Percentiles rank a stretch among this genome's conserved stretches.
phyloP scores from a whole-genome alignment of 2,888 invertebrate genomes.

The Pyrrhosoma nymphula region DNA sequence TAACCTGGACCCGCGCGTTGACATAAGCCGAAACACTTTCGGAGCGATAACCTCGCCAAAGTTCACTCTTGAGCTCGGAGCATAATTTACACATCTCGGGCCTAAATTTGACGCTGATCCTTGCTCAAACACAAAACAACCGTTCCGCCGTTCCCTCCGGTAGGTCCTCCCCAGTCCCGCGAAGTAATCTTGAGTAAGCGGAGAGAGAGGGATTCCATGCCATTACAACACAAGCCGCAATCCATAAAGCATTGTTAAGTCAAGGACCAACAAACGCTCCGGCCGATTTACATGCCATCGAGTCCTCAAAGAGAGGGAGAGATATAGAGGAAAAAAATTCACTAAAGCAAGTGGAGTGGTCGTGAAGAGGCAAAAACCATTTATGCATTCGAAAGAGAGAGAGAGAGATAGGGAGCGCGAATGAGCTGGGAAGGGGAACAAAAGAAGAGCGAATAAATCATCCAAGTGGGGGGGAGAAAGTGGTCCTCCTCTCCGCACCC shows the following conservation, averaged over 20 bases:
- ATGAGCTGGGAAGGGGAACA: background rate
- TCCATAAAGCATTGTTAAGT: constrained; percentile 11
- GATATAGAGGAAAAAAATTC: background rate
- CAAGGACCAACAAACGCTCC: constrained; percentile 7
- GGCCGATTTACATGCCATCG: background rate
- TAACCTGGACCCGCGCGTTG: background rate
- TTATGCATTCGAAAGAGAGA: constrained; percentile 4
- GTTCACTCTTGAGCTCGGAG: background rate
- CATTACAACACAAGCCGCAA: constrained; percentile 22
- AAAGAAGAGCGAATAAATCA: constrained; percentile 8
- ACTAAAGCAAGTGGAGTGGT: background rate
- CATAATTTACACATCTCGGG: constrained; percentile 31
- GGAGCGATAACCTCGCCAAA: background rate
- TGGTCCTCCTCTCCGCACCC: background rate
- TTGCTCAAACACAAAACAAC: background rate
- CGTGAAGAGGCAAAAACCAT: background rate
- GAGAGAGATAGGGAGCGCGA: background rate
- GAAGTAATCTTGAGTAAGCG: constrained; percentile 1
- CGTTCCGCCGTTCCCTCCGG: no score
- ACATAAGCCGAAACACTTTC: background rate
- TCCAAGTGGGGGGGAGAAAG: background rate
- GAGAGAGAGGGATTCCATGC: background rate
- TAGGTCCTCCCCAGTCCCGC: background rate
- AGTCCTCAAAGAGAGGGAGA: background rate
- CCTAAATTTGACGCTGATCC: background rate